Conservation (phyloP, 37 sponge, comb jelly and placozoan genomes). For the Tethya wilhelma region DNA sequence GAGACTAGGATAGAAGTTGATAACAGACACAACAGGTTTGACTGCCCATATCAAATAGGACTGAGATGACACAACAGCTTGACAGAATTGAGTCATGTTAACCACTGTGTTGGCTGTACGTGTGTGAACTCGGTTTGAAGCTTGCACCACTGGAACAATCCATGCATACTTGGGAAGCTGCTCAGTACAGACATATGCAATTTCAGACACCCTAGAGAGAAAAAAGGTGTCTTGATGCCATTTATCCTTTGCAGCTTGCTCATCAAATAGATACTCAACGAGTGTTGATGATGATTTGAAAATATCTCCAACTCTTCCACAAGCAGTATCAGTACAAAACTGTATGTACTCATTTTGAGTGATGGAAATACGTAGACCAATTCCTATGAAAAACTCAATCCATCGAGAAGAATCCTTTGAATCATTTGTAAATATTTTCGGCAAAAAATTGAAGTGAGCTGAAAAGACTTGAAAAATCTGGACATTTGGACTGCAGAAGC, state of each 20-base stretch:
- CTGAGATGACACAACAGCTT: background rate
- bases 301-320: background rate
- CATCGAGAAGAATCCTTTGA: background rate
- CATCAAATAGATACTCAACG: background rate
- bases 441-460: background rate
- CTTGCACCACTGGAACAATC: background rate
- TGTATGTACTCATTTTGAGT: background rate
- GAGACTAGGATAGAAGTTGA: conserved; percentile 1
- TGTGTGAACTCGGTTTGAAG: background rate
- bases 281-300: background rate
- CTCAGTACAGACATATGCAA: background rate
- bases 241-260: background rate
- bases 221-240: background rate
- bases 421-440: background rate
- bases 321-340: background rate
- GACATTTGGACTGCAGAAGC: background rate
- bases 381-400: background rate
- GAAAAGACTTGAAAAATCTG: background rate
- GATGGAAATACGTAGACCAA: background rate
- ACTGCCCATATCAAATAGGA: background rate
- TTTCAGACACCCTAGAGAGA: background rate
- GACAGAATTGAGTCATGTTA: background rate
- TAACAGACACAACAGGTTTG: background rate
- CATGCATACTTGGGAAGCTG: background rate
- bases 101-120: background rate